Percentiles rank a stretch among this genome's conserved stretches.
Evolutionary conservation across 1,140 invertebrate species (phyloP).

Genomic region (Danaus plexippus): DNA sequence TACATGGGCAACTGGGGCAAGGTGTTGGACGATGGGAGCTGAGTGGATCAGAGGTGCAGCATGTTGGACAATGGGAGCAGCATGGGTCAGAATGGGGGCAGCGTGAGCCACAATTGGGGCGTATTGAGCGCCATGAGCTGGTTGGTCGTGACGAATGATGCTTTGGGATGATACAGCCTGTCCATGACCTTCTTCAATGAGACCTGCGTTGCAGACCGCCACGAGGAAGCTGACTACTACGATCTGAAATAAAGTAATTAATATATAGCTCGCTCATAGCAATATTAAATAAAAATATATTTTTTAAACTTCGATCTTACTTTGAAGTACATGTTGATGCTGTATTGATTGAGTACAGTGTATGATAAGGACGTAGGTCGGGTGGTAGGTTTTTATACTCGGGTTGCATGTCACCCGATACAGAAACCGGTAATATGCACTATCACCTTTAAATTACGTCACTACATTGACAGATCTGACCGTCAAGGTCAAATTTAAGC

Average conservation of each 20-base stretch:
- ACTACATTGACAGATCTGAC: slow-evolving; percentile 43
- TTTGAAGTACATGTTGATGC: slow-evolving; percentile 60
- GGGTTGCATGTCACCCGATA: slow-evolving; percentile 43
- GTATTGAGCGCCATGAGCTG: slow-evolving; percentile 29
- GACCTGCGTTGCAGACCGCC: slow-evolving; percentile 43
- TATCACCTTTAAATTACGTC: slow-evolving; percentile 56
- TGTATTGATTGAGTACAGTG: slow-evolving; percentile 43
- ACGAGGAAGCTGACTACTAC: slow-evolving; percentile 38
- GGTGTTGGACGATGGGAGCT: slow-evolving; percentile 38
- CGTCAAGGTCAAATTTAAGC: slow-evolving; percentile 50
- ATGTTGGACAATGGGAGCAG: slow-evolving; percentile 31
- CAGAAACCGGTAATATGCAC: slow-evolving; percentile 52
- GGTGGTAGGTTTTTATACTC: slow-evolving; percentile 61
- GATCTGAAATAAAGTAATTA: slow-evolving; percentile 31
- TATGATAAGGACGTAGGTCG: slow-evolving; percentile 47
- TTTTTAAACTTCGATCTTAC: slow-evolving; percentile 36
- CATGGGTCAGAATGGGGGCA: slow-evolving; percentile 33
- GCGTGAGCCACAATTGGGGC: slow-evolving; percentile 31
- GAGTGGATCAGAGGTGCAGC: slow-evolving; percentile 37
- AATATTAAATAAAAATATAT: slow-evolving; percentile 1
- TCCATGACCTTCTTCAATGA: slow-evolving; percentile 35
- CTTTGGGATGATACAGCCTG: slow-evolving; percentile 61
- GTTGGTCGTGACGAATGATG: slow-evolving; percentile 56
- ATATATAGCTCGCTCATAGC: not conserved
- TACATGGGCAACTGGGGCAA: slow-evolving; percentile 23